Base-by-base conservation (phyloP, 2,797 vertebrate genomes). In the Pseudomugil tenellus region DNA sequence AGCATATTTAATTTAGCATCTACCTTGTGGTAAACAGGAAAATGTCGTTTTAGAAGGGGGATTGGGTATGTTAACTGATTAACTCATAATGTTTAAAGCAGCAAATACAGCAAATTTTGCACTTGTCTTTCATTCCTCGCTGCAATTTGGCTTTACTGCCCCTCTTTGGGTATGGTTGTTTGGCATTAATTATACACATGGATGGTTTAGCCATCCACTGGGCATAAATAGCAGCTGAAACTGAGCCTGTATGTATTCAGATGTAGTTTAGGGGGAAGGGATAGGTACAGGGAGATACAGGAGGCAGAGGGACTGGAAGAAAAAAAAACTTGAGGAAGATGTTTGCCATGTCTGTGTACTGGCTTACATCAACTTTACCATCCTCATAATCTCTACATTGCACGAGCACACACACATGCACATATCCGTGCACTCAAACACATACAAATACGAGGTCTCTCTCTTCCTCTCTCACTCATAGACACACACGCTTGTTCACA, bases 311-410 rank as follows among this genome's bases (percentile, higher is more conserved):
- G 37, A 43, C 29, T 6, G 53, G 6, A 67, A 23, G 39, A 39
- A 49, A 52, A 46, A 65, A 72, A 79, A 67, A 48, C 72, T 49
- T 58, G 84, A 46, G 63, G 60, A 71, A 58, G 74, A 85, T 84
- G 77, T 84, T 88, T 84, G 80, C 75, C 61, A 19, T 82, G 83
- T 88, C 81, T 72, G 76, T 86, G 76, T 75, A 76, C 80, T 67
- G 57, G 69, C 72, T 79, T 84, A 87, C 87, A 87, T 87, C 83
- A 85, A 70, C 64, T 72, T 65, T 49, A 59, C 52, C 77, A 39
- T 29, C 77, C 80, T 84, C 70, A 72, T 84, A 80, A 84, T 84
- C 81, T 73, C 58, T 68, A 60, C 67, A 26, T 67, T 26, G 54
- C 59, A 58, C 35, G 23, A 67, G 41, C 58, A 37, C 41, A 28